These are phyloP conservation scores for Drosophila saltans DNA, from an alignment of 1,140 invertebrate genomes.

Conservation along the genomic window DNA sequence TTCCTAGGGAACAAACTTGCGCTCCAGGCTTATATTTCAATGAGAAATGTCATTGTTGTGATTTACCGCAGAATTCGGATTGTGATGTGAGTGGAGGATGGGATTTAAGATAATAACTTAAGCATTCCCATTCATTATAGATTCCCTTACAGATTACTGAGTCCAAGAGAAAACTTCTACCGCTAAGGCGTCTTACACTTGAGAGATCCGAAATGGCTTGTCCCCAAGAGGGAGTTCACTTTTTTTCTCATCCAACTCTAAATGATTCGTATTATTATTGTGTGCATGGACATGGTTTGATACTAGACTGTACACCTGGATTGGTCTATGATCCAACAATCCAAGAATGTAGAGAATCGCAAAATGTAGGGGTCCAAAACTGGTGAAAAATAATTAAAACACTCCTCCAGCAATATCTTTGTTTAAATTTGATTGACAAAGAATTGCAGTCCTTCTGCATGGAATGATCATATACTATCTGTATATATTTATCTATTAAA, in stretches of 20 bases:
- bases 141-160: conserved; percentile 47
- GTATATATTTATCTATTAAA: too few relatives aligned
- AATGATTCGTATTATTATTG: conserved; percentile 69
- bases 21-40: conserved; percentile 61
- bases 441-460: too few relatives aligned
- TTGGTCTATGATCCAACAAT: conserved; percentile 59
- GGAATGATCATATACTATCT: too few relatives aligned
- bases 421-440: too few relatives aligned
- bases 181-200: conserved; percentile 31
- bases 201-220: conserved; percentile 45
- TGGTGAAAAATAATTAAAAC: not conserved
- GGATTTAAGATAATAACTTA: not conserved
- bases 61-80: conserved; percentile 49
- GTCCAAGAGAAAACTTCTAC: conserved; percentile 39
- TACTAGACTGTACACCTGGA: conserved; percentile 67
- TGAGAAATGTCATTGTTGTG: conserved; percentile 64
- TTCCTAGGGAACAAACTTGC: conserved; percentile 42
- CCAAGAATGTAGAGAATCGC: conserved; percentile 59
- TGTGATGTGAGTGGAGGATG: conserved; percentile 60
- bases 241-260: conserved; percentile 52
- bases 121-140: conserved; percentile 20
- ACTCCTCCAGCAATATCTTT: too few relatives aligned
- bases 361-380: conserved; percentile 18
- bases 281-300: conserved; percentile 59
- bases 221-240: conserved; percentile 54